Evolutionary conservation across 2,113 vertebrate genomes (phyloP).

Genomic region (Sylvia atricapilla): DNA sequence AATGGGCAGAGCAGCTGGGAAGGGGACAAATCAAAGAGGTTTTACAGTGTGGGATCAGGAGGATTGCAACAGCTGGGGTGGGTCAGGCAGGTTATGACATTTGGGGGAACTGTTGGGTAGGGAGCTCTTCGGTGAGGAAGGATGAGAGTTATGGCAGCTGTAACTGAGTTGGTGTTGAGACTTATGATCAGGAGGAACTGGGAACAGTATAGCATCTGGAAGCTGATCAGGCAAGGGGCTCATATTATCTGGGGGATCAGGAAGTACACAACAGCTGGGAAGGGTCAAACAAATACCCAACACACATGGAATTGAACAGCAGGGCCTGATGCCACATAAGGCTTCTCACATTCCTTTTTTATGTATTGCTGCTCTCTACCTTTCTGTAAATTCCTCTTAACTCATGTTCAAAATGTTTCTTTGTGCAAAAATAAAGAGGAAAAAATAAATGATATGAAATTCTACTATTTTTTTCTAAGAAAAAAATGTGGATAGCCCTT

Average conservation of each 20-base stretch:
- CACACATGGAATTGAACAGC: conserved; percentile 56
- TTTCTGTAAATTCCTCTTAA: neutral
- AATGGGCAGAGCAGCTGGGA: conserved; percentile 53
- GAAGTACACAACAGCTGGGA: conserved; percentile 60
- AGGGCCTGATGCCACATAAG: neutral
- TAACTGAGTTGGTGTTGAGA: conserved; percentile 36
- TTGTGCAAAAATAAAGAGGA: neutral
- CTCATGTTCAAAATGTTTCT: neutral
- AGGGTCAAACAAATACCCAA: conserved; percentile 63
- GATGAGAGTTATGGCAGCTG: conserved; percentile 51
- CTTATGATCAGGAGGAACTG: conserved; percentile 44
- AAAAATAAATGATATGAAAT: neutral
- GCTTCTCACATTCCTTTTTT: conserved; percentile 23
- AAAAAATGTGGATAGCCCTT: neutral
- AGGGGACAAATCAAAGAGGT: conserved; percentile 57
- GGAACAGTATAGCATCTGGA: conserved; percentile 55
- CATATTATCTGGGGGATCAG: conserved; percentile 38
- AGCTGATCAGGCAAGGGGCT: conserved; percentile 64
- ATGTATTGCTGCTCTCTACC: neutral
- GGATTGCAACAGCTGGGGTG: conserved; percentile 56
- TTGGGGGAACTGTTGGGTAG: conserved; percentile 28
- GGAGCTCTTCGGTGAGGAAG: neutral
- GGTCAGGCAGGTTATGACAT: conserved; percentile 50
- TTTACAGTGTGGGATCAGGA: conserved; percentile 53
- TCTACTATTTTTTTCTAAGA: neutral